Percentiles rank a stretch among this genome's conserved stretches.
Conservation (phyloP, 1,140 invertebrate species). For the Bombus fervidus region DNA sequence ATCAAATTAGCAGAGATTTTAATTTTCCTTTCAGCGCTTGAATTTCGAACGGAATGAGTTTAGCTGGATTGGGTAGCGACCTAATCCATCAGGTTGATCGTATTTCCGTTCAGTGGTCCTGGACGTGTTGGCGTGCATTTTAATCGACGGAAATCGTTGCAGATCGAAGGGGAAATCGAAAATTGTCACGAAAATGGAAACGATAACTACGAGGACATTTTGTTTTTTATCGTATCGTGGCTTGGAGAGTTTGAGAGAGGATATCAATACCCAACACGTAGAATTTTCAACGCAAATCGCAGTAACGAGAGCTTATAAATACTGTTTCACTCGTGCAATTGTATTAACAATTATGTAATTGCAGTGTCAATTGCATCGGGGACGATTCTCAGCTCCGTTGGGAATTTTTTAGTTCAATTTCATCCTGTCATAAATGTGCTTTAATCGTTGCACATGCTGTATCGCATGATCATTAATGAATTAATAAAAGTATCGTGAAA, state of each 20-base stretch:
- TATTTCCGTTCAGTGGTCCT: not conserved
- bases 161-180: constrained; percentile 14
- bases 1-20: constrained; percentile 10
- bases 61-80: not conserved
- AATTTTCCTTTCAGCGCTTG: not conserved
- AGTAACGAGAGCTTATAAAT: not conserved
- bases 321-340: not conserved
- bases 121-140: not conserved
- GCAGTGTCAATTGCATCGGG: not conserved
- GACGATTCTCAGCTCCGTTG: not conserved
- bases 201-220: constrained; percentile 1
- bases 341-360: not conserved
- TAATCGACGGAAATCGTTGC: constrained; percentile 33
- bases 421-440: not conserved
- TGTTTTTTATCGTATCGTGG: not conserved
- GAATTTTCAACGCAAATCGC: not conserved
- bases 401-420: not conserved
- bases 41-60: not conserved
- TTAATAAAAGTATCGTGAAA: not conserved
- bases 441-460: not conserved
- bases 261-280: not conserved
- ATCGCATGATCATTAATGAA: not conserved
- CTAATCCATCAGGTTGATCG: constrained; percentile 12
- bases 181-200: not conserved
- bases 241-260: not conserved